These are phyloP conservation scores for Globia sparganii DNA, from an alignment of 2,888 invertebrate genomes.

Conservation along the genomic window DNA sequence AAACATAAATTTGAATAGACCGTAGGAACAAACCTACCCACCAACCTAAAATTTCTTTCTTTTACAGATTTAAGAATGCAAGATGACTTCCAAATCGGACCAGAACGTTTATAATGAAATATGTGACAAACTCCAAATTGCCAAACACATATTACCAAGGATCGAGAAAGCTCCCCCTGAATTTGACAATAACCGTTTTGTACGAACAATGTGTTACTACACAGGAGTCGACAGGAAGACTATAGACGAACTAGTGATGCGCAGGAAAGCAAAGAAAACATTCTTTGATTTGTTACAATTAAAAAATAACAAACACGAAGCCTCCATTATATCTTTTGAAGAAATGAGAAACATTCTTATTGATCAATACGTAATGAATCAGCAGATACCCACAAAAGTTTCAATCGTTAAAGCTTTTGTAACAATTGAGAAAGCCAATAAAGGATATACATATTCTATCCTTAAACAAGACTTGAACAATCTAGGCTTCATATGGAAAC, in stretches of 20 bases:
- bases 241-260: background rate
- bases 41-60: background rate
- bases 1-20: too few species aligned
- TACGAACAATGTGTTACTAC: conserved; percentile 18
- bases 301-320: background rate
- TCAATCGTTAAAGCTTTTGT: conserved; percentile 15
- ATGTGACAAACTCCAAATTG: conserved; percentile 35
- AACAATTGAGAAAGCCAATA: background rate
- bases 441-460: background rate
- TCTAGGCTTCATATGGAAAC: conserved; percentile 63
- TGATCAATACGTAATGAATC: conserved; percentile 29
- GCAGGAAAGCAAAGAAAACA: conserved; percentile 4
- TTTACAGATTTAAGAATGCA: conserved; percentile 30
- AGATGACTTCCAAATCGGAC: conserved; percentile 30
- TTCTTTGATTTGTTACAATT: conserved; percentile 24
- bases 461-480: conserved; percentile 30
- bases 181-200: background rate
- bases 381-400: conserved; percentile 30
- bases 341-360: conserved; percentile 22
- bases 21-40: too few species aligned
- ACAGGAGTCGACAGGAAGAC: conserved; percentile 21
- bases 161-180: background rate
- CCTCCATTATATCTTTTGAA: background rate
- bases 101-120: background rate
- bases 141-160: conserved; percentile 8